A percentile compares a stretch with the other conserved stretches of the same genome.
Evolutionary conservation across 2,113 vertebrate species (phyloP).

Genomic region (Actinemys pallida): DNA sequence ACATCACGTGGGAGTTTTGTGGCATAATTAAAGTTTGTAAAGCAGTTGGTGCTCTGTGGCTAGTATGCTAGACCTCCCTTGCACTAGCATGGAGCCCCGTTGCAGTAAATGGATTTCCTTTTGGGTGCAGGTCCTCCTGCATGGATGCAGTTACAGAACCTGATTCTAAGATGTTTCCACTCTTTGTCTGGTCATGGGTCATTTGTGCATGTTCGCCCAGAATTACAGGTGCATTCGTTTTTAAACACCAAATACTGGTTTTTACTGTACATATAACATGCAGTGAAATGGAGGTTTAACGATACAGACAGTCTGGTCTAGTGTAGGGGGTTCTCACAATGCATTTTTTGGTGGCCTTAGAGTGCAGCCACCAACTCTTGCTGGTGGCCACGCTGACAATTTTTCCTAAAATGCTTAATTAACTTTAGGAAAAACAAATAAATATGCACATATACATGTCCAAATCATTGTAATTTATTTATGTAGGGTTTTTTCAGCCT

Average conservation of each 20-base stretch:
- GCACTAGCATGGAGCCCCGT: background rate
- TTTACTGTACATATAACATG: background rate
- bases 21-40: background rate
- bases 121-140: background rate
- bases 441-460: no score
- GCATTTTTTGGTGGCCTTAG: no score
- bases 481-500: no score
- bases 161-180: background rate
- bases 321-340: no score
- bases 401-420: no score
- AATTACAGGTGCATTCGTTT: background rate
- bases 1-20: fast-evolving
- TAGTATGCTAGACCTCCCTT: background rate
- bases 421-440: no score
- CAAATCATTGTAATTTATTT: no score
- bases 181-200: background rate
- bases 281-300: background rate
- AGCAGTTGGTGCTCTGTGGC: background rate
- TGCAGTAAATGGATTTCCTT: background rate
- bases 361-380: no score
- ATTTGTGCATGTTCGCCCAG: background rate
- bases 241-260: background rate
- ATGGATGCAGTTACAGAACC: background rate
- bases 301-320: background rate
- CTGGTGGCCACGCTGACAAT: no score